Percentiles rank a stretch among this genome's conserved stretches.
Conservation (phyloP, 2,113 vertebrate species). For the Tauraco erythrolophus region DNA sequence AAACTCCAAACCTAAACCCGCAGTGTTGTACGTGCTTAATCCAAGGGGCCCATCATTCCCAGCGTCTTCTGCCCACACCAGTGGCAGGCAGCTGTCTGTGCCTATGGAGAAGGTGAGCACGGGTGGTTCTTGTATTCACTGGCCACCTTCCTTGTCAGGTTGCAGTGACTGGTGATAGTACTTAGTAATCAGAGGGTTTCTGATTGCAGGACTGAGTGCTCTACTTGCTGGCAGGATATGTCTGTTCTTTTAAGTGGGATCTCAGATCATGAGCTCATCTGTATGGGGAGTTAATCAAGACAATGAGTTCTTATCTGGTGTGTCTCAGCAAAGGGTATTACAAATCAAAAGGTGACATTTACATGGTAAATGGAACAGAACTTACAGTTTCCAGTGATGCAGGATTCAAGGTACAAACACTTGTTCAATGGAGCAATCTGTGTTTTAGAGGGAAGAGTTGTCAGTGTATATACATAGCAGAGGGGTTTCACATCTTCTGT, state of each 20-base stretch:
- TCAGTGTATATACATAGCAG: rapidly evolving
- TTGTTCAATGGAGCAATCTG: rapidly evolving
- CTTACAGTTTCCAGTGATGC: neutral
- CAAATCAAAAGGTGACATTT: neutral
- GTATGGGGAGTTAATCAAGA: neutral
- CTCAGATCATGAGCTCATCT: neutral
- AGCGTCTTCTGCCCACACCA: neutral
- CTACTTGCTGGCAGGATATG: neutral
- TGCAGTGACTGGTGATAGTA: rapidly evolving
- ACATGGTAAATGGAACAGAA: neutral
- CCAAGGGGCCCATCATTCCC: neutral
- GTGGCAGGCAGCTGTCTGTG: neutral
- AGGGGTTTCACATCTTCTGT: neutral
- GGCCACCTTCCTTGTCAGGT: neutral
- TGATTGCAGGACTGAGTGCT: neutral
- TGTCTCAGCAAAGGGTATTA: neutral
- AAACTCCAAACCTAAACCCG: rapidly evolving
- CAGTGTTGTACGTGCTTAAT: neutral
- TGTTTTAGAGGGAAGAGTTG: neutral
- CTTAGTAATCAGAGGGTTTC: neutral
- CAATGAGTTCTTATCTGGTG: neutral
- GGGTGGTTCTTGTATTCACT: rapidly evolving
- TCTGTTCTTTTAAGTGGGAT: neutral
- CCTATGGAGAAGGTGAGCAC: rapidly evolving
- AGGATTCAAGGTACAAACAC: neutral